phyloP scores from a whole-genome alignment of 2,888 invertebrate genomes.

The Ectropis crepuscularia region DNA sequence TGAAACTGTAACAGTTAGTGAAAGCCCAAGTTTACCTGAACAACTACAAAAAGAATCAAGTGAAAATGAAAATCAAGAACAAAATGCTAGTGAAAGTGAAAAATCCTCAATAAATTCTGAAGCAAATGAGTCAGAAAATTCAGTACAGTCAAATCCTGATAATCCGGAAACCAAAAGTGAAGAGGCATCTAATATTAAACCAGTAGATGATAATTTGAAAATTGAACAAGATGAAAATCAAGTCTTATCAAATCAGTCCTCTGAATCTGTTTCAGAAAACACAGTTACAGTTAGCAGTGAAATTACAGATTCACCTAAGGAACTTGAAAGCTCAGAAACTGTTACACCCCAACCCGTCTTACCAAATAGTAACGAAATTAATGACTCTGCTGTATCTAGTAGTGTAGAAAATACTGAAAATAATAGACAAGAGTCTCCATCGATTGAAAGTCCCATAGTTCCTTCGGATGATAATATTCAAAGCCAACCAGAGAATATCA shows the following conservation, averaged over 20 bases:
- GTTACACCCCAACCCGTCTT: constrained; percentile 45
- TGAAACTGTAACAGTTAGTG: constrained; percentile 30
- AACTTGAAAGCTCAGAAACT: constrained; percentile 49
- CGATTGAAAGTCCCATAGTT: constrained; percentile 17
- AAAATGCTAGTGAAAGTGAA: constrained; percentile 15
- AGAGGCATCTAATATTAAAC: neutral
- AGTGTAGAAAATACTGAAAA: constrained; percentile 17
- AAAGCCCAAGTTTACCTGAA: constrained; percentile 7
- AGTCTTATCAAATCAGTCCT: constrained; percentile 20
- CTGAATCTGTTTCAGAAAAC: constrained; percentile 37
- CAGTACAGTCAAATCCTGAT: neutral
- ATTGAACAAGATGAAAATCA: constrained; percentile 21
- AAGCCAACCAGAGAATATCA: constrained; percentile 8
- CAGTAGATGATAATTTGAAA: constrained; percentile 16
- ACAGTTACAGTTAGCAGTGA: constrained; percentile 43
- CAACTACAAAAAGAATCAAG: constrained; percentile 11
- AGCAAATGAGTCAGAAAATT: constrained; percentile 8
- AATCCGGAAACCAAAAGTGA: constrained; percentile 5
- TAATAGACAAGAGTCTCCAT: constrained; percentile 7
- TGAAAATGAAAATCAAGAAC: constrained; percentile 9
- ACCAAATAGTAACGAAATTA: constrained; percentile 53
- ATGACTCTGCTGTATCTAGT: constrained; percentile 45
- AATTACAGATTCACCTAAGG: constrained; percentile 53
- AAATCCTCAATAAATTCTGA: neutral
- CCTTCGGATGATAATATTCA: constrained; percentile 19